These are phyloP conservation scores for Macropodus opercularis DNA, from an alignment of 2,797 vertebrate species.

Conservation along the genomic window DNA sequence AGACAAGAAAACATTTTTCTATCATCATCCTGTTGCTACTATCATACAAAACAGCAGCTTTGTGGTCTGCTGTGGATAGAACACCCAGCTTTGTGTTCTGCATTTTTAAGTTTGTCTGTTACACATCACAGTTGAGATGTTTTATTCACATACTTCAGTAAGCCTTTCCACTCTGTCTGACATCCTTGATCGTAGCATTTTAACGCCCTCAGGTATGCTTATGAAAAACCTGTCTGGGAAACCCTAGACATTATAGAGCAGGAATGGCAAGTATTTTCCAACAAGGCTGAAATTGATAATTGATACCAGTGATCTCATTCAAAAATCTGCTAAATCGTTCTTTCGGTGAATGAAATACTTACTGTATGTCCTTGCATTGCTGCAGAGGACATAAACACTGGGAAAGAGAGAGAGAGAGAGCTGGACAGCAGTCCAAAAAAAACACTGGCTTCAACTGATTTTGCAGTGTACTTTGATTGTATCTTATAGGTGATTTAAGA, in stretches of 20 bases:
- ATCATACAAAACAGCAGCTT: neutral
- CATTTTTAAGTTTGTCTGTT: slow-evolving; percentile 31
- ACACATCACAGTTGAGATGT: slow-evolving; percentile 23
- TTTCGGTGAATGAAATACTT: neutral
- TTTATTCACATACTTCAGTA: slow-evolving; percentile 40
- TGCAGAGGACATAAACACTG: neutral
- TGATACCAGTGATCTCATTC: slow-evolving; percentile 24
- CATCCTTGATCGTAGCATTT: slow-evolving; percentile 23
- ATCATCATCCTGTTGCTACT: slow-evolving; percentile 9
- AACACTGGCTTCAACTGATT: neutral
- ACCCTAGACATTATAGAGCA: slow-evolving; percentile 21
- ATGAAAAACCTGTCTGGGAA: slow-evolving; percentile 42
- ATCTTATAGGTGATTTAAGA: neutral
- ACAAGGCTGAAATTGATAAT: neutral
- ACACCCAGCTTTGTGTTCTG: slow-evolving; percentile 13
- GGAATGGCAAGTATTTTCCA: slow-evolving; percentile 27
- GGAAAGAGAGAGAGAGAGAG: neutral
- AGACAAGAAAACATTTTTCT: slow-evolving; percentile 53
- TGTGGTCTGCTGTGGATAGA: neutral
- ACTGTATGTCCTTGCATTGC: too few relatives aligned
- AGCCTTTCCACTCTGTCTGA: slow-evolving; percentile 28
- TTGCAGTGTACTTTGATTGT: slow-evolving; percentile 10
- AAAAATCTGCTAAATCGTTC: slow-evolving; percentile 11
- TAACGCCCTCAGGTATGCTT: slow-evolving; percentile 43
- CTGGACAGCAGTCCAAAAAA: neutral